A percentile compares a stretch with the other conserved stretches of the same genome.
Conservation (phyloP, 2,113 vertebrate genomes). For the Pristiophorus japonicus region DNA sequence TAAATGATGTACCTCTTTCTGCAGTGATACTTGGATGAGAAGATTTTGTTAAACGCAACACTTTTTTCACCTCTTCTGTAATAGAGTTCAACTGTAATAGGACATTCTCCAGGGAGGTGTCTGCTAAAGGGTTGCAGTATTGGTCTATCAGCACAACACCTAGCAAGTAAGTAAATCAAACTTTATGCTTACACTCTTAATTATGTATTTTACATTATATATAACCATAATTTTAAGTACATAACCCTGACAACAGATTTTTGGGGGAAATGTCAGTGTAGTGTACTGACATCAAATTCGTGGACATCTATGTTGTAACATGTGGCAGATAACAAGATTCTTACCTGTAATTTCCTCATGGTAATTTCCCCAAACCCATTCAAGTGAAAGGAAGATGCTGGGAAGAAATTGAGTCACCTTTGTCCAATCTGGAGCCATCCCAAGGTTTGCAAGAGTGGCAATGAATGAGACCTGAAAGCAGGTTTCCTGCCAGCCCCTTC, state of each 20-base stretch:
- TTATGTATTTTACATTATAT: background rate
- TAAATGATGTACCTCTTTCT: conserved; percentile 57
- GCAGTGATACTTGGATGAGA: conserved; percentile 77
- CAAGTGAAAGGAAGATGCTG: background rate
- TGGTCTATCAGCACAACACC: conserved; percentile 89
- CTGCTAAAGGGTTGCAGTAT: conserved; percentile 89
- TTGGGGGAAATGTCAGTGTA: background rate
- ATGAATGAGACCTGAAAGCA: background rate
- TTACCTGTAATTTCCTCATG: background rate
- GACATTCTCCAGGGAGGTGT: conserved; percentile 71
- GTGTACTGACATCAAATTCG: background rate
- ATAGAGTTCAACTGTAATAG: conserved; percentile 78
- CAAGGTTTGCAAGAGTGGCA: background rate
- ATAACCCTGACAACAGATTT: background rate
- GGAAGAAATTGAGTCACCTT: background rate
- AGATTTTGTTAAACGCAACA: conserved; percentile 69
- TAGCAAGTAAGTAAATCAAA: conserved; percentile 44
- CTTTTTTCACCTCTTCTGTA: conserved; percentile 76
- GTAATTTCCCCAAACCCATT: background rate
- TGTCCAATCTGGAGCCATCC: background rate
- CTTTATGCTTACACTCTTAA: background rate
- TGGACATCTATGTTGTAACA: background rate
- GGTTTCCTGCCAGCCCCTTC: background rate
- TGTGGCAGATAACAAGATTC: background rate
- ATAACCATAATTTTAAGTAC: too few species aligned